phyloP scores from a whole-genome alignment of 1,140 invertebrate species.

The Caenorhabditis briggsae region DNA sequence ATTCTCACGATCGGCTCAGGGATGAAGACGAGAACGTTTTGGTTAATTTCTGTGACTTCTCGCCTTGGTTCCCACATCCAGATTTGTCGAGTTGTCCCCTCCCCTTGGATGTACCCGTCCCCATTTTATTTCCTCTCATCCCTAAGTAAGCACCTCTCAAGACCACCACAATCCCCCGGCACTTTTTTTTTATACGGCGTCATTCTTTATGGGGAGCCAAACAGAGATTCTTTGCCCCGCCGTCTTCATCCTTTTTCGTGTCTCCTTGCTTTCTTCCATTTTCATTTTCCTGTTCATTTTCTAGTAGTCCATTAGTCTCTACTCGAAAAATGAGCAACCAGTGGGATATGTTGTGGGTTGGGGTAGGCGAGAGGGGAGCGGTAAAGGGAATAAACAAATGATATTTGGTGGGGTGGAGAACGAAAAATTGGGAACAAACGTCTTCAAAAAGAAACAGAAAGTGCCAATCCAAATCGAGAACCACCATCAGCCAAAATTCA shows the following conservation, averaged over 20 bases:
- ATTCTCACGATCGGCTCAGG: conserved; percentile 46
- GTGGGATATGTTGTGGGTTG: neutral
- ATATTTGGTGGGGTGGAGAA: neutral
- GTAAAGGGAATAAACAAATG: conserved; percentile 53
- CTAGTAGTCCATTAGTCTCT: conserved; percentile 47
- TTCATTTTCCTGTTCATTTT: conserved; percentile 52
- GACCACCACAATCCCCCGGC: neutral
- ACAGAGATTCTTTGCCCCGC: neutral
- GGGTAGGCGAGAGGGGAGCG: neutral
- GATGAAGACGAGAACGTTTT: neutral
- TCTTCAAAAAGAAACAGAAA: too few relatives aligned
- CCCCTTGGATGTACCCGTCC: neutral
- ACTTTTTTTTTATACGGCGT: conserved; percentile 1
- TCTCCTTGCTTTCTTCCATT: conserved; percentile 24
- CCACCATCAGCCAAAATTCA: conserved; percentile 23
- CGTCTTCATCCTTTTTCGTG: neutral
- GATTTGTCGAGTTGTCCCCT: conserved; percentile 1
- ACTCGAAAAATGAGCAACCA: conserved; percentile 37
- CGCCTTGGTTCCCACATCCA: neutral
- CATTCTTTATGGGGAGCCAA: neutral
- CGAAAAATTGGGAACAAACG: neutral
- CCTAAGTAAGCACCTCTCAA: neutral
- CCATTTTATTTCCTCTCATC: neutral
- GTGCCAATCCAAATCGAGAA: conserved; percentile 10
- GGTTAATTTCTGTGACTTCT: neutral